Evolutionary conservation across 2,797 vertebrate genomes (phyloP).

Genomic region (Hoplostethus mediterraneus): DNA sequence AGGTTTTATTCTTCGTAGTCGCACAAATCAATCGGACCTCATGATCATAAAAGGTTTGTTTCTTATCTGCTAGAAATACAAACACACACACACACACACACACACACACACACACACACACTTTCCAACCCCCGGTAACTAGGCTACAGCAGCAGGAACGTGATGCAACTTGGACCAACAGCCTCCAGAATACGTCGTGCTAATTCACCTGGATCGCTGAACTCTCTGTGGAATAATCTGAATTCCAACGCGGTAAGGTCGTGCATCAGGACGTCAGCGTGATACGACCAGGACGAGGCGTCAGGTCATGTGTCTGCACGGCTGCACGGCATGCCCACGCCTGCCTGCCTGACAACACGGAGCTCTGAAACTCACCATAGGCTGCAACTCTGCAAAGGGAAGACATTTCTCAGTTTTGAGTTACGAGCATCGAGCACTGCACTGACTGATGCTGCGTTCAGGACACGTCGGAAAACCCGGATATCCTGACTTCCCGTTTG

Average conservation of each 20-base stretch:
- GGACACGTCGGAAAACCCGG: too few relatives aligned
- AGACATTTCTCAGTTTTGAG: too few relatives aligned
- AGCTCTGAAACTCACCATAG: too few relatives aligned
- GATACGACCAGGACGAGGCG: conserved; percentile 9
- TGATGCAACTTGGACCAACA: conserved; percentile 25
- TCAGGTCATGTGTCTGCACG: neutral
- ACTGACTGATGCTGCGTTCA: too few relatives aligned
- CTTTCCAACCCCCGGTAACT: too few relatives aligned
- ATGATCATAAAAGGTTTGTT: too few relatives aligned
- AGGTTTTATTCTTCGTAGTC: too few relatives aligned
- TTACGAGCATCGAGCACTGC: too few relatives aligned
- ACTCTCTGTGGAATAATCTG: conserved; percentile 10
- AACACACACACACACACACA: neutral
- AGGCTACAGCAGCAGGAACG: conserved; percentile 10
- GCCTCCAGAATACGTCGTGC: neutral
- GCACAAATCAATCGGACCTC: too few relatives aligned
- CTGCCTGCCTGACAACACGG: neutral
- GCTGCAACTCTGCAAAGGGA: too few relatives aligned
- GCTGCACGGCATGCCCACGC: conserved; percentile 5
- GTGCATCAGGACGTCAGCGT: conserved; percentile 6
- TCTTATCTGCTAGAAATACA: neutral
- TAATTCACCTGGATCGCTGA: conserved; percentile 22
- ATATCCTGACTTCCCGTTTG: too few relatives aligned
- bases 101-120: neutral
- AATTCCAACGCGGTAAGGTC: conserved; percentile 31